phyloP scores from a whole-genome alignment of 2,113 vertebrate species.

The Chlorodrepanis virens region DNA sequence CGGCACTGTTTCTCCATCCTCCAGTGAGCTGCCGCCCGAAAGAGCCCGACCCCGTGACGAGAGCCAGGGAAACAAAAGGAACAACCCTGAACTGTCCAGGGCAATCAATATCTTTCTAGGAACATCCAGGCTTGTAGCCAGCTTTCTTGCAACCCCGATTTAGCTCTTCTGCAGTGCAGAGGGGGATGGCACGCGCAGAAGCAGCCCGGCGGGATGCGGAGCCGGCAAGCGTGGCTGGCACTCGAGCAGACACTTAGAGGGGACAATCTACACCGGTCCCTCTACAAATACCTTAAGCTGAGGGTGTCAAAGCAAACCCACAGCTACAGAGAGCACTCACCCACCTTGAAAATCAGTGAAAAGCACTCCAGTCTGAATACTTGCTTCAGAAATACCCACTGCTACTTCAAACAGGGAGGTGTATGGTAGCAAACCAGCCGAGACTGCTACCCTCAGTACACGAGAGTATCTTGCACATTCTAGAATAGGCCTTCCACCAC shows the following conservation, averaged over 20 bases:
- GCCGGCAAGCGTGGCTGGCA: background rate
- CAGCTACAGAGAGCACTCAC: background rate
- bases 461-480: background rate
- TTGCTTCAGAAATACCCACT: background rate
- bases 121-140: constrained; percentile 4
- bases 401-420: background rate
- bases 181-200: background rate
- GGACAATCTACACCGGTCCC: rapidly evolving
- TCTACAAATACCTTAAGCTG: background rate
- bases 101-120: constrained; percentile 36
- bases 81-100: constrained; percentile 14
- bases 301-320: background rate
- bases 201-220: rapidly evolving
- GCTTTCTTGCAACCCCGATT: background rate
- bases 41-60: background rate
- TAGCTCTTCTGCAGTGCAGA: background rate
- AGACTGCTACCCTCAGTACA: background rate
- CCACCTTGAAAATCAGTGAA: background rate
- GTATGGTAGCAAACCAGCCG: rapidly evolving
- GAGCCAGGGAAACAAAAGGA: constrained; percentile 18
- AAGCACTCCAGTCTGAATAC: background rate
- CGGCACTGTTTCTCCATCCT: background rate
- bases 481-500: background rate
- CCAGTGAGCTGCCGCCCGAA: background rate
- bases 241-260: background rate